Base-by-base conservation (phyloP, 2,888 invertebrate species). In the Xestia ashworthii region DNA sequence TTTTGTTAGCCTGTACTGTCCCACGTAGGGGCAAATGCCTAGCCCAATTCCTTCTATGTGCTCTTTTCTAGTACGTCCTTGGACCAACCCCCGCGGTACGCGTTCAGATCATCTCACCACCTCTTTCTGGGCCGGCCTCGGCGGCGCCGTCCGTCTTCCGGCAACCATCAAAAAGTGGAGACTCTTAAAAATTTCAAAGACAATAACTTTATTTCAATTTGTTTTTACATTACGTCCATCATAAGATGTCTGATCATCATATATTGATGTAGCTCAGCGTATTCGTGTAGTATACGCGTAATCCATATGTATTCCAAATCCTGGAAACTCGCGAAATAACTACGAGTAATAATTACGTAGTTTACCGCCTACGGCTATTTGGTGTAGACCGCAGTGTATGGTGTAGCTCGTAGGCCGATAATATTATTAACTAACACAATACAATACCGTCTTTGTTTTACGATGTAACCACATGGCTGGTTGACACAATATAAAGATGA, bases 381-480 rank as follows among this genome's bases (percentile, higher is more conserved):
- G 48, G 53, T 41, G 19, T 64, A 14, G 16, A 1, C 62, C 53
- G 58, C 44, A 48, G 62, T 50, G 32, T 66, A 70, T 62, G 44
- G n/a, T n/a, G 14, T 25, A 44, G 44, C 44, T 44, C 16, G 65
- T 65, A 65, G 65, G 44, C 65, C 5, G 65, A 44, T 44, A 65
- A 44, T 44, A 44, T 46, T 25, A 62, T 50, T 53, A 38, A 25
- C 53, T 69, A 50, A 46, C 60, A 68, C 32, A 78, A 65, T 25
- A 81, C 58, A 65, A 75, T 75, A 68, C 41, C 60, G 16, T 16
- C 64, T 58, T 74, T 53, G 65, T 69, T 66, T 81, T 80, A 69
- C 65, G 58, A 74, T 74, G 55, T 64, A 48, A 81, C 67, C 67
- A 74, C 55, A 50, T 68, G 55, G 38, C 25, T 11, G 22, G 9